Percentiles rank a stretch among this genome's conserved stretches.
Evolutionary conservation across 2,113 vertebrate species (phyloP).

Genomic region (Odontesthes bonariensis): DNA sequence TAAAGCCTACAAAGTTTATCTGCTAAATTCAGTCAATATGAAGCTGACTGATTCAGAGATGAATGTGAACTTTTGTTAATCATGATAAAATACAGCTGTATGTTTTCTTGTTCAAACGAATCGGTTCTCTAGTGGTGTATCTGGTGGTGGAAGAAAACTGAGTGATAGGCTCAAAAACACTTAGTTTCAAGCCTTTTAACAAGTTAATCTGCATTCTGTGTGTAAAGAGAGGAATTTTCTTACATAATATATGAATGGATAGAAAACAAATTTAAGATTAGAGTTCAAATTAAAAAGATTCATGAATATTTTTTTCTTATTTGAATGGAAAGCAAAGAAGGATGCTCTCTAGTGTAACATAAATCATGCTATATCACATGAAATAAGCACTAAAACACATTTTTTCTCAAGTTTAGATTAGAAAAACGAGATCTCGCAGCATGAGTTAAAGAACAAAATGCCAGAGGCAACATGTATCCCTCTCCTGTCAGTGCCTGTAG

Average conservation of each 20-base stretch:
- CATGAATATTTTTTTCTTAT: neutral
- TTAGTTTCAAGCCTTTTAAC: neutral
- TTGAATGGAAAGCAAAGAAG: conserved; percentile 35
- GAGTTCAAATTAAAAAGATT: neutral
- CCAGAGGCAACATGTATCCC: conserved; percentile 3
- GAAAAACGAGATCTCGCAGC: conserved; percentile 8
- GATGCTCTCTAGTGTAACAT: conserved; percentile 63
- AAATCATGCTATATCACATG: conserved; percentile 25
- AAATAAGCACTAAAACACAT: conserved; percentile 3
- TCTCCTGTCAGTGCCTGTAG: conserved; percentile 19
- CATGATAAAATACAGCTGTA: conserved; percentile 62
- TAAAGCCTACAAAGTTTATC: conserved; percentile 61
- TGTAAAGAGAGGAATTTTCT: conserved; percentile 67
- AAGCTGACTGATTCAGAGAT: conserved; percentile 61
- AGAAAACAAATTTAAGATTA: neutral
- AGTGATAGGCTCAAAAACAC: neutral
- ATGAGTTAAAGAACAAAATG: conserved; percentile 13
- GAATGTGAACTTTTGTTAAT: conserved; percentile 55
- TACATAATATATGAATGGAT: too few species aligned
- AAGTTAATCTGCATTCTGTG: conserved; percentile 21
- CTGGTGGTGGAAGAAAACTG: neutral
- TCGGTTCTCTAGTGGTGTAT: conserved; percentile 22
- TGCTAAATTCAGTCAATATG: conserved; percentile 77
- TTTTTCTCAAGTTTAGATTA: neutral
- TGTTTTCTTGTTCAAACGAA: conserved; percentile 46